A percentile compares a stretch with the other conserved stretches of the same genome.
Evolutionary conservation across 2,113 vertebrate genomes (phyloP).

Genomic region (Bujurquina vittata): DNA sequence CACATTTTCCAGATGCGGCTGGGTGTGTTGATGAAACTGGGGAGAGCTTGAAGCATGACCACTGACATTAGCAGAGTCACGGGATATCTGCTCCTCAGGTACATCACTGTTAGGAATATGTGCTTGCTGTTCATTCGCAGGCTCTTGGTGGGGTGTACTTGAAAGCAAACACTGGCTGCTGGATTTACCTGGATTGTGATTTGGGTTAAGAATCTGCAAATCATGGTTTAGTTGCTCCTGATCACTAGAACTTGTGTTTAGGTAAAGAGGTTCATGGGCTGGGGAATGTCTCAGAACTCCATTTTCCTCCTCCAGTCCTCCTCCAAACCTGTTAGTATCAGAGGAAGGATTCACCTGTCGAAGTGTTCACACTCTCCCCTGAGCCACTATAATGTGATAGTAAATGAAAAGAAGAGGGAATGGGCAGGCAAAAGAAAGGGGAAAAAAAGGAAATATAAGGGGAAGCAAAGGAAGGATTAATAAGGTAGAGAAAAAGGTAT

Average conservation of each 20-base stretch:
- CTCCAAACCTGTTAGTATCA: constrained; percentile 73
- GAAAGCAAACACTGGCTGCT: background rate
- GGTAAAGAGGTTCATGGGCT: constrained; percentile 15
- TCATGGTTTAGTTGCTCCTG: constrained; percentile 6
- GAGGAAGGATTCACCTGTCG: constrained; percentile 96
- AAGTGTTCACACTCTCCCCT: constrained; percentile 86
- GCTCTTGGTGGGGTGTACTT: background rate
- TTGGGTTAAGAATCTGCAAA: background rate
- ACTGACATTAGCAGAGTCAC: background rate
- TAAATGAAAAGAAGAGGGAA: background rate
- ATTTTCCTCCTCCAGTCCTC: constrained; percentile 68
- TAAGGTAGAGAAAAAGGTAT: background rate
- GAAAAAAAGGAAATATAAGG: background rate
- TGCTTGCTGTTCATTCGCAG: background rate
- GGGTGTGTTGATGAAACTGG: background rate
- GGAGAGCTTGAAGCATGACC: background rate
- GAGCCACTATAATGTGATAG: constrained; percentile 77
- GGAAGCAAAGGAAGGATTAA: constrained; percentile 20
- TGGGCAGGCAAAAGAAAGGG: constrained; percentile 20
- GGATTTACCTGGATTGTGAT: background rate
- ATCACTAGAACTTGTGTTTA: background rate
- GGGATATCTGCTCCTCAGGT: background rate
- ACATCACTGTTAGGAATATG: background rate
- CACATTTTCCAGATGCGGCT: constrained; percentile 14
- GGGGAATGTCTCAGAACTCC: constrained; percentile 59